Base-by-base conservation (phyloP, 53 echinoderm and acorn worm species). In the Paelopatides confundens region DNA sequence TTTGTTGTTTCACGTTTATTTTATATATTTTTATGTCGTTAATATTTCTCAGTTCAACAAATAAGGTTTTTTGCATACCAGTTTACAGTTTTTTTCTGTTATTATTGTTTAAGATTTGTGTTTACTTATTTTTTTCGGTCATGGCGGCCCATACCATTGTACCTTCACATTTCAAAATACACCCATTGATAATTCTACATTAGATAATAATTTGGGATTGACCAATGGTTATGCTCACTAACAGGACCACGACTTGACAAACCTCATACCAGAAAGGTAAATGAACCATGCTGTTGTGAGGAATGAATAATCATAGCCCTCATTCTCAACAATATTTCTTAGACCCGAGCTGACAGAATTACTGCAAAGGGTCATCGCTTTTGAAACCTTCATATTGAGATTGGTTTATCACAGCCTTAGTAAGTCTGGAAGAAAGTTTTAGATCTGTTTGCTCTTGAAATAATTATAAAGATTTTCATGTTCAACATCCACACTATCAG, bases 361-460 rank as follows among this genome's bases (percentile, higher is more conserved):
- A 68, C 69, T 26, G 0, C 23, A 29, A 4, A 68, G 6, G 6
- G 6, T 68, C 12, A 29, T 49, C 13, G 79, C 31, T 17, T 52
- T n/a, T 10, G 79, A 78, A 53, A 78, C 79, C 38, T 49, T 78
- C 79, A 78, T 78, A 28, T 49, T 78, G 79, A 28, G 79, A 46
- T 30, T 50, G 79, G 50, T 27, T 78, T 29, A 78, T 50, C 31
- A 50, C 53, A 51, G 79, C 35, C 31, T 24, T 39, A 49, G 79
- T 82, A 21, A 92, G 79, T 40, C 84, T 89, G 18, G 89, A 89
- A 23, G 94, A 92, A 35, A 89, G 68, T 52, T 89, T 94, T 47
- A 94, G 35, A 31, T 89, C 85, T 38, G 39, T 24, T 35, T 82
- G 17, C 17, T 85, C 89, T 70, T 92, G 89, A 54, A 86, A 94